Conservation (phyloP, 2,888 invertebrate genomes). For the Cerastoderma edule region DNA sequence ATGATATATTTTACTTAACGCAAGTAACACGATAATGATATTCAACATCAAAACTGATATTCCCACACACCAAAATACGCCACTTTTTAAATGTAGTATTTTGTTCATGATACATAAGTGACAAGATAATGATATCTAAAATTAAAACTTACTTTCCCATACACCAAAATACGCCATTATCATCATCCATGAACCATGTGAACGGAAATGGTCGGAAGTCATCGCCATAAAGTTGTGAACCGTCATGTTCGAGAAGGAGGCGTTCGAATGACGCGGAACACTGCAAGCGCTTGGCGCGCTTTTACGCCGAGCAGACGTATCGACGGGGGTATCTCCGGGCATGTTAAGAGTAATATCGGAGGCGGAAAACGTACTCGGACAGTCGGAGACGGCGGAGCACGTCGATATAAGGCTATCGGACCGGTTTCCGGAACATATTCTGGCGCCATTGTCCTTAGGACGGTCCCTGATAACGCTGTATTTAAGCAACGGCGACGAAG, state of each 20-base stretch:
- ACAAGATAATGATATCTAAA: no score
- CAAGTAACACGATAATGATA: no score
- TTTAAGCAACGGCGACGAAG: not conserved
- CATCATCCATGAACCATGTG: constrained; percentile 75
- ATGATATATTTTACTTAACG: no score
- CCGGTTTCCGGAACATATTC: constrained; percentile 19
- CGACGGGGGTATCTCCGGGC: constrained; percentile 47
- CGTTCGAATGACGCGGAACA: constrained; percentile 56
- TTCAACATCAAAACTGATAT: no score
- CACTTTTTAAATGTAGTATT: no score
- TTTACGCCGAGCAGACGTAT: constrained; percentile 54
- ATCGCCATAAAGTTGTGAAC: constrained; percentile 77
- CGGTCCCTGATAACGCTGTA: constrained; percentile 7
- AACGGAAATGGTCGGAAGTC: constrained; percentile 76
- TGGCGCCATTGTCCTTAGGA: constrained; percentile 14
- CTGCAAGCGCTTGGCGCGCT: constrained; percentile 50
- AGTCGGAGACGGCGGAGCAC: constrained; percentile 49
- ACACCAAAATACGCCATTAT: constrained; percentile 70
- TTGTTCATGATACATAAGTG: no score
- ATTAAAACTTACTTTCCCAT: constrained; percentile 75
- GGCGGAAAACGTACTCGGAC: constrained; percentile 64
- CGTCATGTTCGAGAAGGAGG: constrained; percentile 72
- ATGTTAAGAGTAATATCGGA: constrained; percentile 70
- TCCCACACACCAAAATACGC: no score
- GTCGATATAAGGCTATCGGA: constrained; percentile 51